These are phyloP conservation scores for Ptychochromis oligacanthus DNA, from an alignment of 2,113 vertebrate genomes.

Conservation along the genomic window DNA sequence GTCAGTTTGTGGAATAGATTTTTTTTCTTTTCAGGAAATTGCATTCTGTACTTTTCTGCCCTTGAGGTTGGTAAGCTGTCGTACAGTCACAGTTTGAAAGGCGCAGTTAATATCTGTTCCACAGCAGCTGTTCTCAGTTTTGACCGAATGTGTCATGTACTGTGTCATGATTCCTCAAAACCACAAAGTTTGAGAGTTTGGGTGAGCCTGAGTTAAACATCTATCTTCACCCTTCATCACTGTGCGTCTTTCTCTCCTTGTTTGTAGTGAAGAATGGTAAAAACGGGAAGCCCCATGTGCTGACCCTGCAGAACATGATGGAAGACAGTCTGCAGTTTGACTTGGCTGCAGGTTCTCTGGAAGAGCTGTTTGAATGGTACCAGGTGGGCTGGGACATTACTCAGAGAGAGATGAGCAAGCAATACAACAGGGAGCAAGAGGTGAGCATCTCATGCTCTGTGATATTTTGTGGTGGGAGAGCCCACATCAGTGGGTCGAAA, in stretches of 20 bases:
- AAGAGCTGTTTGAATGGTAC: slow-evolving; percentile 94
- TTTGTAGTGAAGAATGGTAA: slow-evolving; percentile 78
- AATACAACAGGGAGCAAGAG: slow-evolving; percentile 65
- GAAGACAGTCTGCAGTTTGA: slow-evolving; percentile 85
- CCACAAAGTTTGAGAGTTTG: background rate
- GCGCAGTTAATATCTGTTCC: background rate
- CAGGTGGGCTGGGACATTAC: slow-evolving; percentile 89
- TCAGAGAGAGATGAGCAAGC: slow-evolving; percentile 78
- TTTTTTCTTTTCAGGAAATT: too few relatives aligned
- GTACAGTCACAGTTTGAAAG: background rate
- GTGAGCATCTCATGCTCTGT: slow-evolving; percentile 34
- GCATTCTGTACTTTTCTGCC: too few relatives aligned
- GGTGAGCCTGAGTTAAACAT: background rate
- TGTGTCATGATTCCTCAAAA: background rate
- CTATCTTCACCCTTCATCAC: background rate
- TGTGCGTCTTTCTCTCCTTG: background rate
- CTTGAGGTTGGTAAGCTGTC: too few relatives aligned
- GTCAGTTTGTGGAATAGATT: too few relatives aligned
- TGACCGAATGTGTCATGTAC: background rate
- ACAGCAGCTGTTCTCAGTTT: background rate
- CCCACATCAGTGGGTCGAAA: background rate
- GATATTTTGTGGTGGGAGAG: background rate
- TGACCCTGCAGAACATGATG: slow-evolving; percentile 86
- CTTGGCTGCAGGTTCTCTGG: slow-evolving; percentile 87
- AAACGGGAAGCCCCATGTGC: slow-evolving; percentile 86